These are phyloP conservation scores for Caenorhabditis sp. DNA, from an alignment of 2,888 invertebrate species.

Conservation along the genomic window DNA sequence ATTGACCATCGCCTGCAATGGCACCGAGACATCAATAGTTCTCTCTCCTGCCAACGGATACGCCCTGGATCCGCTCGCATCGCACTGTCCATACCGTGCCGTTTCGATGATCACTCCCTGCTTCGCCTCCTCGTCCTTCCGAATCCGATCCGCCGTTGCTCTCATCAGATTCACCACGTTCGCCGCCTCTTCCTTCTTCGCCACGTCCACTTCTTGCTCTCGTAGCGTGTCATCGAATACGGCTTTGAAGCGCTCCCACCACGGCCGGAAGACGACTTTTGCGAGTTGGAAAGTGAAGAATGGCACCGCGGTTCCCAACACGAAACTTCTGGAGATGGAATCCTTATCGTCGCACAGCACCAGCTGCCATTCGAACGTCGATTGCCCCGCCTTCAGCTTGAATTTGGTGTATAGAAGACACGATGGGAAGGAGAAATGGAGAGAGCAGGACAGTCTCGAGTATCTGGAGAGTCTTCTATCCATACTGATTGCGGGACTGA, in stretches of 20 bases:
- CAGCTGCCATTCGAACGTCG: slow-evolving; percentile 79
- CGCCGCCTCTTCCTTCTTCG: slow-evolving; percentile 78
- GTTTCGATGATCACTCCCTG: slow-evolving; percentile 91
- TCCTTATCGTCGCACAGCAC: slow-evolving; percentile 81
- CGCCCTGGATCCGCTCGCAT: slow-evolving; percentile 62
- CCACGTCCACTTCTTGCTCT: slow-evolving; percentile 75
- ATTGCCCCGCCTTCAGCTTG: slow-evolving; percentile 76
- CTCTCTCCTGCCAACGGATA: slow-evolving; percentile 80
- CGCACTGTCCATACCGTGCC: slow-evolving; percentile 85
- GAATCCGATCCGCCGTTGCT: slow-evolving; percentile 91
- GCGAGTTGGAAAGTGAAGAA: slow-evolving; percentile 62
- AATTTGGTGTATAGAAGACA: slow-evolving; percentile 77
- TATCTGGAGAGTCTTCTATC: slow-evolving; percentile 77
- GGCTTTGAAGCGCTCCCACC: slow-evolving; percentile 66
- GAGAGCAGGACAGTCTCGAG: slow-evolving; percentile 73
- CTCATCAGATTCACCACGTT: slow-evolving; percentile 89
- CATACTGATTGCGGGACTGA: slow-evolving; percentile 73
- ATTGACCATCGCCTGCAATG: slow-evolving; percentile 94
- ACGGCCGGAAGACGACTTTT: slow-evolving; percentile 71
- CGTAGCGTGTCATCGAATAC: slow-evolving; percentile 74
- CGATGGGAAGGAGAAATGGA: slow-evolving; percentile 77
- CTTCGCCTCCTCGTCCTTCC: slow-evolving; percentile 90
- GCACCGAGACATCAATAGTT: slow-evolving; percentile 91
- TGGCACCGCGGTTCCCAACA: slow-evolving; percentile 80
- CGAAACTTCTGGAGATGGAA: slow-evolving; percentile 71